Percentiles rank a stretch among this genome's conserved stretches.
phyloP scores from a whole-genome alignment of 2,888 invertebrate species.

The Cryptus armator region DNA sequence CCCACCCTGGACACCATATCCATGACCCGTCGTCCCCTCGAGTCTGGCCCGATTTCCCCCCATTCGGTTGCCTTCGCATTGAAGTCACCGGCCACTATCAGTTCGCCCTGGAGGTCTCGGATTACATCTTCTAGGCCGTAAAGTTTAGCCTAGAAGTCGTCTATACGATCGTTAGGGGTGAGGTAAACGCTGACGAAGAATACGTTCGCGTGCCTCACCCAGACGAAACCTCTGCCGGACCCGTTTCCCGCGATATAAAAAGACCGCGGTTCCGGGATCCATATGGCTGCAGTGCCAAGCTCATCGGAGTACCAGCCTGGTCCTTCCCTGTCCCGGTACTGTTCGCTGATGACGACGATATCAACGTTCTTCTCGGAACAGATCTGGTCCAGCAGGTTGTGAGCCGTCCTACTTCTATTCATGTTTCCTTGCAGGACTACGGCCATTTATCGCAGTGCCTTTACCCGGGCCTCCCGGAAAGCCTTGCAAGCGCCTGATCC shows the following conservation, averaged over 20 bases:
- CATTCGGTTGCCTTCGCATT: constrained; percentile 61
- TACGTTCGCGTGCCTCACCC: constrained; percentile 35
- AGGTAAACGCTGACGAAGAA: constrained; percentile 64
- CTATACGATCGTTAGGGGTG: constrained; percentile 38
- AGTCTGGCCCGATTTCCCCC: constrained; percentile 60
- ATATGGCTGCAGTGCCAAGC: constrained; percentile 60
- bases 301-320: constrained; percentile 51
- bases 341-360: constrained; percentile 31
- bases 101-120: constrained; percentile 58
- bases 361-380: constrained; percentile 27
- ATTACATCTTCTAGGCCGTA: constrained; percentile 46
- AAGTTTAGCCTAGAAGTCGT: constrained; percentile 54
- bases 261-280: constrained; percentile 29
- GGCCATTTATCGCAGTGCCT: constrained; percentile 1
- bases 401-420: constrained; percentile 62
- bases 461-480: constrained; percentile 58
- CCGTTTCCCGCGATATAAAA: constrained; percentile 13
- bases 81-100: constrained; percentile 49
- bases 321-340: constrained; percentile 4
- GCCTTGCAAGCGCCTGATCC: constrained; percentile 53
- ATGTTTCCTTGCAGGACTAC: constrained; percentile 69
- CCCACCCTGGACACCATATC: constrained; percentile 66
- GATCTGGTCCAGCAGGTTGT: constrained; percentile 62
- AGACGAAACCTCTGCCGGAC: constrained; percentile 52
- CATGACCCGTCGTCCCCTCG: constrained; percentile 56